Base-by-base conservation (phyloP, 1,140 invertebrate genomes). In the Aphelinus certus region DNA sequence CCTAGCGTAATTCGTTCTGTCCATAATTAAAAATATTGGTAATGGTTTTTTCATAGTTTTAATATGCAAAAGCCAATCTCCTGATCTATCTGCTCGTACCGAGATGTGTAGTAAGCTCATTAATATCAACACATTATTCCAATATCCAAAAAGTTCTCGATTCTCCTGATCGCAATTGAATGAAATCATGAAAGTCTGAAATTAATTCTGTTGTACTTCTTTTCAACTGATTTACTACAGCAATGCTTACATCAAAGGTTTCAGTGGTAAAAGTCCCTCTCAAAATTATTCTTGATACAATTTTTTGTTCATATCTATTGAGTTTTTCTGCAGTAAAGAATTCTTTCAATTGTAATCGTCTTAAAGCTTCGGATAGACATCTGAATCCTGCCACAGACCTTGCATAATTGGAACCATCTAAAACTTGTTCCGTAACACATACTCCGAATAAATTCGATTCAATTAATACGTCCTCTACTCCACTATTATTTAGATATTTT, bases 401-500 rank as follows among this genome's bases (percentile, higher is more conserved):
- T 4, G 62, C 65, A 51, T 77, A 77, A 65, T 77, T 64, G 3
- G 72, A 70, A 0, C 9, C 75, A 47, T 71, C 72, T 5, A 78
- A 62, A 10, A 76, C 60, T 68, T 78, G 71, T n/a, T 78, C 71
- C 4, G 58, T 62, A 10, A 64, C 61, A 5, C 61, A 60, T 3
- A 68, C 45, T 7, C 71, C 68, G 53, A 71, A 79, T 42, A 58
- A 49, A 45, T 62, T 49, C 1, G 63, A 77, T 55, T 79, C 75
- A 9, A 77, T 42, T 10, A 79, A 75, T 6, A 79, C 9, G 53
- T 71, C 51, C 72, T 79, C 75, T 45, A 69, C 64, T 2, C 72
- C 77, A 69, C 77, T 77, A 45, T 66, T 55, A 26, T 62, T 58
- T 9, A 79, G 45, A 64, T 76, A 79, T 60, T 76, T 76, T 4